phyloP scores from a whole-genome alignment of 2,113 vertebrate species.

The Verasper variegatus region DNA sequence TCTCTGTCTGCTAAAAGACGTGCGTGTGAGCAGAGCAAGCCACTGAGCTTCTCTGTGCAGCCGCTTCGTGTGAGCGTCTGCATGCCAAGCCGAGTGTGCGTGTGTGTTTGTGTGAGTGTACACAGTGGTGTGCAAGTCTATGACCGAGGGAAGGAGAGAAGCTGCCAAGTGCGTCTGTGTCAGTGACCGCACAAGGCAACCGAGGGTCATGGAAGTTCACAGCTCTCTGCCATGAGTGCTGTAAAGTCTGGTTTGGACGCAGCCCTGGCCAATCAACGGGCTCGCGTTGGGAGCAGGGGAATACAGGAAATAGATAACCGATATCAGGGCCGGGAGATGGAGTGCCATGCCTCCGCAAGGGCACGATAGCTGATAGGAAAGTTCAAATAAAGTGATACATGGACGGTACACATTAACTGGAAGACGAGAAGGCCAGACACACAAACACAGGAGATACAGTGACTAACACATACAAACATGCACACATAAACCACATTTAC shows the following conservation, averaged over 20 bases:
- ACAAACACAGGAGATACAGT: not conserved
- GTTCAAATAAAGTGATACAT: constrained; percentile 35
- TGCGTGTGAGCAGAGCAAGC: constrained; percentile 74
- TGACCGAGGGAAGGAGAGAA: constrained; percentile 60
- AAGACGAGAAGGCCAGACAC: constrained; percentile 11
- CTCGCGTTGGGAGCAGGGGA: constrained; percentile 27
- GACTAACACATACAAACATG: not conserved
- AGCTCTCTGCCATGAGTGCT: constrained; percentile 60
- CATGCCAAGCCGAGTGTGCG: constrained; percentile 54
- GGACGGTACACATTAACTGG: constrained; percentile 30
- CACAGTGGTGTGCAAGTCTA: constrained; percentile 47
- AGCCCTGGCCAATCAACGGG: constrained; percentile 47
- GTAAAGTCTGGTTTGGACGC: constrained; percentile 61
- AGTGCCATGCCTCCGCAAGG: constrained; percentile 31
- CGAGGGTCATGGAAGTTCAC: constrained; percentile 80
- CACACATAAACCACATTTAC: not conserved
- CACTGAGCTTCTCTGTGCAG: constrained; percentile 66
- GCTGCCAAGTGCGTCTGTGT: constrained; percentile 74
- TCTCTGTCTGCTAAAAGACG: constrained; percentile 73
- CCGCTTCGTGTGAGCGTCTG: constrained; percentile 67
- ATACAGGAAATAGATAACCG: constrained; percentile 63
- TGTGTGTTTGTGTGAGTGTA: constrained; percentile 22
- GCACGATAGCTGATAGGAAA: constrained; percentile 26
- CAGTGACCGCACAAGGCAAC: constrained; percentile 77
- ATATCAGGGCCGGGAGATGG: constrained; percentile 37